Evolutionary conservation across 2,113 vertebrate genomes (phyloP), one percentile per base, ranked within the genome.

Genomic region (Tautogolabrus adspersus): DNA sequence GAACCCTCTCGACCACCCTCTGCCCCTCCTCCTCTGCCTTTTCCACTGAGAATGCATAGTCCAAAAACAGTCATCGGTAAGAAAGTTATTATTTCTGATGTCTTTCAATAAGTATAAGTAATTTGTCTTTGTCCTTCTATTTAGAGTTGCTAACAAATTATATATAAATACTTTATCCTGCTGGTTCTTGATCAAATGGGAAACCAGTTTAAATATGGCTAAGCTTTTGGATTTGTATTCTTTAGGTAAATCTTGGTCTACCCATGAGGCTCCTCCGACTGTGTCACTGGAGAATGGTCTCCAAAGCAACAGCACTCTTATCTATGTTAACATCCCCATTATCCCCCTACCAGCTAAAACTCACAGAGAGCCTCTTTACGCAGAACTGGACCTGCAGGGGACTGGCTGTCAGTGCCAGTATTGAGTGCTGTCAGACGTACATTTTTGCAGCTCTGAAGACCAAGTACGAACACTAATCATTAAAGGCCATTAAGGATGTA

Each of bases 251-350:
- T 56, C 71, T 49, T 64, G n/a, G 38, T 19, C 26, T 58, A 0
- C 57, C 7, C 2, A n/a, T 4, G 60, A 42, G 63, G 57, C 62
- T 72, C 26, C 47, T 75, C 54, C 0, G 1, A 40, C 42, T 10
- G 46, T 23, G 15, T 38, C 52, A 38, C 51, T 19, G 54, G 79
- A 69, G 80, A 49, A 90, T 1, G 34, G 88, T 79, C 82, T 60
- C 88, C 54, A 42, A 0, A 8, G 85, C 57, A 88, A 90, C 5
- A 90, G 91, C 71, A 84, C 84, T 46, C 87, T 86, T 46, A 95
- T 94, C 74, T 97, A 97, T 18, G 92, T 95, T 60, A 98, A 97
- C 90, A 92, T 98, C 91, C 96, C 96, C 10, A 80, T 94, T 78
- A 96, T 95, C 81, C 95, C 95, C 5, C 82, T 90, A 37, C 91